Evolutionary conservation across 2,797 vertebrate genomes (phyloP), one percentile per base, ranked within the genome.

Genomic region (Rhinatrema bivittatum): DNA sequence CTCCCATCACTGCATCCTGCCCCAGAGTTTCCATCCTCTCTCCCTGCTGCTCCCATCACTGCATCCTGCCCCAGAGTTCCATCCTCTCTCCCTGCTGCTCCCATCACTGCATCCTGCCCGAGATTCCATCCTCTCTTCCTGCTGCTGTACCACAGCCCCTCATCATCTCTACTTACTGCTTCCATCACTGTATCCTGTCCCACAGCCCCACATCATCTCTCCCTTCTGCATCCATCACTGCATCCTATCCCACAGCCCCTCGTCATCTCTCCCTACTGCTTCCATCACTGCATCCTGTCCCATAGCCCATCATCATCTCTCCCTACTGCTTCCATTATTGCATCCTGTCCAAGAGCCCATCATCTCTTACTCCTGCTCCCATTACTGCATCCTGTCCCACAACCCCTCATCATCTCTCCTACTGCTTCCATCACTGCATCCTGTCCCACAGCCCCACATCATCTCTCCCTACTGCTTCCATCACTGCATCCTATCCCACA

Each of bases 1-100:
- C 37, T 53, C 51, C 52, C 46, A 60, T 53, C 56, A 55, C 50
- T 50, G 43, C 45, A 6, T 21, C 9, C 44, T 50, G 57, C 41
- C 52, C 51, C 61, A 56, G 56, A 16, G 26, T 24, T 20, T 50
- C 16, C 24, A 4, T 5, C 31, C 28, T 42, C 14, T 37, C 50
- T 49, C 20, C 47, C 25, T 40, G 39, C 44, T 23, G 19, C 23
- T 50, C 10, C 16, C 8, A 12, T 16, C 7, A 9, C 13, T 2
- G 7, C 4, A 6, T 16, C 34, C 15, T 13, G 13, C 9, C 22
- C 5, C 25, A 27, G 10, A 15, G 27, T 11, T 14, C 15, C n/a
- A 16, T 36, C 16, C 16, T 17, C 20, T 14, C n/a, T 36, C 10
- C 5, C 3, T 11, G 5, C n/a, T n/a, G n/a, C n/a, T 12, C 2